phyloP scores from a whole-genome alignment of 2,797 vertebrate species.

The Miichthys miiuy region DNA sequence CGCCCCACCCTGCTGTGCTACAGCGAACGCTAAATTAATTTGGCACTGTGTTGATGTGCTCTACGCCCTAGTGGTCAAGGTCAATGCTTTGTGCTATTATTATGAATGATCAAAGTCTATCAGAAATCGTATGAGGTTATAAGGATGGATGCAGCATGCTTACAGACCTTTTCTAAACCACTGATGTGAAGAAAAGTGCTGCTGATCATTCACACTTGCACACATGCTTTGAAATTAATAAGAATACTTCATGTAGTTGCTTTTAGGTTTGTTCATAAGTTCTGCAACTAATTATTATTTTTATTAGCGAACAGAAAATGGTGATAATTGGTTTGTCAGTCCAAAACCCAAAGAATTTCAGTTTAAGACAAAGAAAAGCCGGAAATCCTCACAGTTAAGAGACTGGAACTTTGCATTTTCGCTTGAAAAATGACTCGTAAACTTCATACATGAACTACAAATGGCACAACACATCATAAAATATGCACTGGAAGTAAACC shows the following conservation, averaged over 20 bases:
- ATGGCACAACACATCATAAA: not conserved
- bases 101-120: slow-evolving; percentile 3
- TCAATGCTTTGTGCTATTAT: slow-evolving; percentile 12
- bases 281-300: not conserved
- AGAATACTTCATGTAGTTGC: too few species aligned
- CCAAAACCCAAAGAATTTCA: not conserved
- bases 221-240: too few species aligned
- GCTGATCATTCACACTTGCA: slow-evolving; percentile 4
- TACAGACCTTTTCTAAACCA: not conserved
- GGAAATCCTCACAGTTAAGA: not conserved
- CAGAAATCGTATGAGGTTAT: not conserved
- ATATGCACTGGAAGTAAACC: not conserved
- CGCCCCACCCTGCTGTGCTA: slow-evolving; percentile 18
- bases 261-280: too few species aligned
- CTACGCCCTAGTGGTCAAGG: slow-evolving; percentile 25
- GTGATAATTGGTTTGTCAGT: not conserved
- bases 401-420: not conserved
- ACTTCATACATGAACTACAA: not conserved
- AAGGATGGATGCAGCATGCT: not conserved
- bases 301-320: too few species aligned
- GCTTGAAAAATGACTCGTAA: not conserved
- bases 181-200: slow-evolving; percentile 10
- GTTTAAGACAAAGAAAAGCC: not conserved
- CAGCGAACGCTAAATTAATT: slow-evolving; percentile 26
- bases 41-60: slow-evolving; percentile 16